Conservation (phyloP, 2,888 invertebrate species). For the Euplexia lucipara region DNA sequence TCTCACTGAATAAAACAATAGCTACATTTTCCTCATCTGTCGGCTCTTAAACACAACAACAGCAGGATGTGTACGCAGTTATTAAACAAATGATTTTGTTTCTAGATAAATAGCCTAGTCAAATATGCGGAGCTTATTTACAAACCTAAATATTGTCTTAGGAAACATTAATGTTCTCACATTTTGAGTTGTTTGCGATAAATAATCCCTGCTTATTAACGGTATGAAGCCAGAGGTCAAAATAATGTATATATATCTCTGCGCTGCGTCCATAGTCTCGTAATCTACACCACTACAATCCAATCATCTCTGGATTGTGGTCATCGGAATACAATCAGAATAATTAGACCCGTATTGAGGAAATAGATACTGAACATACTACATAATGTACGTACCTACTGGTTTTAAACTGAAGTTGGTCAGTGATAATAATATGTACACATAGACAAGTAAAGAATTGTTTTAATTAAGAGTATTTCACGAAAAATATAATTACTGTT, state of each 20-base stretch:
- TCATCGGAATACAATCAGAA: neutral
- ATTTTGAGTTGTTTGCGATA: neutral
- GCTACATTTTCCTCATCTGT: neutral
- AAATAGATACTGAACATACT: neutral
- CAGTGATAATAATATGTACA: too few relatives aligned
- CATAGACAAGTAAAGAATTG: neutral
- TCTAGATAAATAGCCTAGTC: neutral
- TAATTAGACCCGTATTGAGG: neutral
- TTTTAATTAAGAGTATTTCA: neutral
- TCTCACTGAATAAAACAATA: slow-evolving; percentile 10
- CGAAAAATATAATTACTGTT: neutral
- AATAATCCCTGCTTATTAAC: neutral
- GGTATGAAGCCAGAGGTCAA: neutral
- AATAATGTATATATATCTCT: neutral
- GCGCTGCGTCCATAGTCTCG: neutral
- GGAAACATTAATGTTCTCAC: neutral
- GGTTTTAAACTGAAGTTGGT: neutral
- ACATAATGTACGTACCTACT: neutral
- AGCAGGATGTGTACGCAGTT: neutral
- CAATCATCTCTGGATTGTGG: neutral
- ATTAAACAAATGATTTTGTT: neutral
- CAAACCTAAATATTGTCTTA: neutral
- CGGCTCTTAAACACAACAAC: neutral
- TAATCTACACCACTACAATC: neutral
- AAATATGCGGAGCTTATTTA: slow-evolving; percentile 9